Evolutionary conservation across 2,888 invertebrate species (phyloP).

Genomic region (Eristalis tenax): DNA sequence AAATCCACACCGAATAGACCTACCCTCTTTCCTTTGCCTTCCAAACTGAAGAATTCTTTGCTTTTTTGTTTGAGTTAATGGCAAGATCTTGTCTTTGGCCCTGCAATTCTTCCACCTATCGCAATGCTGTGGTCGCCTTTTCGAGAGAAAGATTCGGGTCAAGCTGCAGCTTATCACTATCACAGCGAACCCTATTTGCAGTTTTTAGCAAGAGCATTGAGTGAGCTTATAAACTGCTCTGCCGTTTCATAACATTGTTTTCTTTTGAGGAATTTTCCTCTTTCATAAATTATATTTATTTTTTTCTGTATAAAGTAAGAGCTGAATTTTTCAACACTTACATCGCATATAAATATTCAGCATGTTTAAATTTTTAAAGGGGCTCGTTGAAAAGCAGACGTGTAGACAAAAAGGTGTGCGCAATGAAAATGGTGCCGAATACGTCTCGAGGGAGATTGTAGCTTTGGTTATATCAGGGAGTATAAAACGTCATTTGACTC

Average conservation of each 20-base stretch:
- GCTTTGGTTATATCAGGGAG: too few relatives aligned
- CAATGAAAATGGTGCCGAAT: too few relatives aligned
- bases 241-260: constrained; percentile 9
- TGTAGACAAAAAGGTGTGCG: too few relatives aligned
- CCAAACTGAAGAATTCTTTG: constrained; percentile 10
- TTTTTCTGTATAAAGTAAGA: too few relatives aligned
- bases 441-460: too few relatives aligned
- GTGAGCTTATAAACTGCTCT: constrained; percentile 2
- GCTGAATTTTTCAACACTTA: too few relatives aligned
- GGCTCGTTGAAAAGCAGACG: too few relatives aligned
- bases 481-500: too few relatives aligned
- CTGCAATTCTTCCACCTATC: constrained; percentile 10
- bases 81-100: constrained; percentile 11
- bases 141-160: constrained; percentile 12
- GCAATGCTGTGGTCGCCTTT: constrained; percentile 6
- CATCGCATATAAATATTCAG: too few relatives aligned
- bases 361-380: too few relatives aligned
- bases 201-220: background rate
- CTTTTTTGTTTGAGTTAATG: constrained; percentile 9
- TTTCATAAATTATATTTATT: too few relatives aligned
- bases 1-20: constrained; percentile 8
- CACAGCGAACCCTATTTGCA: constrained; percentile 2
- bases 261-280: too few relatives aligned
- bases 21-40: background rate
- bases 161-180: constrained; percentile 6